Evolutionary conservation across 64 coral and sea anemone species (phyloP), one percentile per base, ranked within the genome.

Genomic region (Hydrozoanthus tunicans): DNA sequence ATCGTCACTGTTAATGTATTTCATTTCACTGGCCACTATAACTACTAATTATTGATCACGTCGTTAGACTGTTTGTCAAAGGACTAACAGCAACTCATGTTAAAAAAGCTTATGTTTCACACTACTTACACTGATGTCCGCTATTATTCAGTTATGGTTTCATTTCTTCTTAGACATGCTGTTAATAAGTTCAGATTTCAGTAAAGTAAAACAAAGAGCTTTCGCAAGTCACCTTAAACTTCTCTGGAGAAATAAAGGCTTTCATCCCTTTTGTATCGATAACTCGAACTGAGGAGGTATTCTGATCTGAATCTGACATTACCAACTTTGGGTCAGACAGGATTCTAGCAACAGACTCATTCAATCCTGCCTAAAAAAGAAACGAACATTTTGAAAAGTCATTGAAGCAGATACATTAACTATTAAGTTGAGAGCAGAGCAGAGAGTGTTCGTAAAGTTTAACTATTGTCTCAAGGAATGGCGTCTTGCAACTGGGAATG

Each of bases 331-430:
- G 66, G 79, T 96, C 92, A 56, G 80, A 91, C 81, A 96, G 60
- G 55, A 90, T 86, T 26, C 74, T 90, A 7, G 20, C 15, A 61
- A 96, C 92, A 25, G 94, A 92, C n/a, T 96, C 81, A 79, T 77
- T 80, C 4, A 96, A 91, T 32, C 81, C 66, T 25, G 14, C 92
- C 93, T 81, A 24, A 69, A 74, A 83, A 67, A 53, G 60, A 70
- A 73, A 72, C 58, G 83, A 81, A 79, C 0, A 92, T 59, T n/a
- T n/a, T 64, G 53, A 53, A 24, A 62, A 81, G 26, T 1, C n/a
- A 59, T 1, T 79, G 4, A 79, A 79, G 3, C 9, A 73, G 26
- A 73, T 26, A 20, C 20, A 20, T 20, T 20, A 12, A 11, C 63
- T 13, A 65, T 7, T 13, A 13, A 15, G 11, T 65, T 65, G 4